Evolutionary conservation across 2,888 invertebrate species (phyloP).

Genomic region (Agonopterix heracliana): DNA sequence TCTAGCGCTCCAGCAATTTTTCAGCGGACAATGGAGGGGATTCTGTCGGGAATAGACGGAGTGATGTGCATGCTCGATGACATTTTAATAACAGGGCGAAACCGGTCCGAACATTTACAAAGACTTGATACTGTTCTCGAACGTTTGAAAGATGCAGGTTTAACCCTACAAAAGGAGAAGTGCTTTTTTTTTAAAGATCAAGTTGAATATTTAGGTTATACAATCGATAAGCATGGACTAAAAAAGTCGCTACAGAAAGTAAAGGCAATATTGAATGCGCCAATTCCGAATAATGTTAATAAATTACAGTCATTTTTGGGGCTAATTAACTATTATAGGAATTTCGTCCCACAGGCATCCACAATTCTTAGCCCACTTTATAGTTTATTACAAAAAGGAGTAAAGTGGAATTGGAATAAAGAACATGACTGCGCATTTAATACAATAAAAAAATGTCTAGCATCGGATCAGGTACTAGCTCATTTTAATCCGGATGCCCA

Average conservation of each 20-base stretch:
- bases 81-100: conserved; percentile 8
- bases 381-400: conserved; percentile 1
- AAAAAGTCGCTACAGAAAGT: conserved; percentile 15
- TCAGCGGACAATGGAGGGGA: conserved; percentile 10
- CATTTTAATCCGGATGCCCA: not conserved
- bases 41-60: conserved; percentile 3
- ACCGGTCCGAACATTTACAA: conserved; percentile 7
- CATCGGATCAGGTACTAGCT: not conserved
- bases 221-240: conserved; percentile 14
- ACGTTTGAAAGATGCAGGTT: conserved; percentile 14
- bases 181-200: conserved; percentile 16
- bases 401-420: conserved; percentile 8
- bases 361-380: not conserved
- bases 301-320: conserved; percentile 18
- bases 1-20: conserved; percentile 13
- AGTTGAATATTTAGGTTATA: conserved; percentile 16
- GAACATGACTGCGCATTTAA: conserved; percentile 6
- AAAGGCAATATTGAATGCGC: conserved; percentile 11
- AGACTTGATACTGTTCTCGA: conserved; percentile 12
- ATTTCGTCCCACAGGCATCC: not conserved
- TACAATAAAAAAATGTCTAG: not conserved
- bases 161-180: conserved; percentile 14
- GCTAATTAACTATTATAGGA: conserved; percentile 11
- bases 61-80: conserved; percentile 7
- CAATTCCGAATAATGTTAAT: conserved; percentile 8